Evolutionary conservation across 2,797 vertebrate genomes (phyloP), one percentile per base, ranked within the genome.

Genomic region (Crax fasciolata): DNA sequence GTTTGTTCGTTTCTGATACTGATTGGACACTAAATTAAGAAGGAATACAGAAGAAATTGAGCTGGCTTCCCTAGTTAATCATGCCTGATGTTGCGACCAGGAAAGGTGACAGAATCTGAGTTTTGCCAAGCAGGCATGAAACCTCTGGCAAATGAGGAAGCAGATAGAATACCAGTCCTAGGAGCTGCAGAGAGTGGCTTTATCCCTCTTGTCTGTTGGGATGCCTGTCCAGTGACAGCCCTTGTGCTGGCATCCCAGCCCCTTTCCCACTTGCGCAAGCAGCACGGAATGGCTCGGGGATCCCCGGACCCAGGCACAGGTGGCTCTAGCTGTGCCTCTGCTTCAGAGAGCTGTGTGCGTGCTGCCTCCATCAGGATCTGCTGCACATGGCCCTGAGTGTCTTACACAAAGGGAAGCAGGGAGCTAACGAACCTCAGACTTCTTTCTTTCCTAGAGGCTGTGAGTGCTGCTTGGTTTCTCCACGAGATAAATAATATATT

Each of bases 321-420:
- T 38, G 2, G 15, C 41, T 54, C 12, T 2, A 54, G 72, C 63
- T 3, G 10, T 84, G 66, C 49, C 38, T 79, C 57, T 87, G 87
- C 49, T 73, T 38, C 62, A 80, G 85, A 97, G 95, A 93, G 84
- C 95, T 55, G 41, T 73, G 77, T 80, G 87, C 93, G 73, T 97
- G 91, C 90, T 96, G 89, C 87, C 77, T 92, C 84, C 83, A 91
- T 68, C 85, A 89, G 79, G 82, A 74, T 85, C 12, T 43, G 13
- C 30, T 72, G 86, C 94, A 94, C 74, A 57, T 44, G 51, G 91
- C 61, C 49, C 52, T 72, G 35, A n/a, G 65, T 79, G 70, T 93
- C 94, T 93, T 76, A 52, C 73, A 66, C n/a, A 86, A 57, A 32
- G 5, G 63, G 65, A 58, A 83, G 43, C 2, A 19, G 21, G 15